A percentile compares a stretch with the other conserved stretches of the same genome.
Evolutionary conservation across 2,113 vertebrate species (phyloP).

Genomic region (Gopherus evgoodei): DNA sequence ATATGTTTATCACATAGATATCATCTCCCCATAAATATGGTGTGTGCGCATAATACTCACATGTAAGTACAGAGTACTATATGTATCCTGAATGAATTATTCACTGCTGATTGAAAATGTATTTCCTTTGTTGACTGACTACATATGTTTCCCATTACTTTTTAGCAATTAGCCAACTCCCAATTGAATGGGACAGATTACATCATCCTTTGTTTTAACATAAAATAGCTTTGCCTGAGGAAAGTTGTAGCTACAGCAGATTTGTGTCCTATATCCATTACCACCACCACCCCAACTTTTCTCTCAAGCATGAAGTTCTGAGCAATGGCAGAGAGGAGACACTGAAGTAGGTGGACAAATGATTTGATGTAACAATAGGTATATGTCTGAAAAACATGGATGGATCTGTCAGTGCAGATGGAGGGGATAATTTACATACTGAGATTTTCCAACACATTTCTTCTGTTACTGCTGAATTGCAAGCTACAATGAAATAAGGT

Average conservation of each 20-base stretch:
- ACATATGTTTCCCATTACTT: neutral
- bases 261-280: neutral
- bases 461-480: neutral
- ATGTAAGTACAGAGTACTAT: neutral
- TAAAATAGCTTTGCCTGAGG: neutral
- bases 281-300: neutral
- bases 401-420: neutral
- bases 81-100: neutral
- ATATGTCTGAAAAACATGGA: neutral
- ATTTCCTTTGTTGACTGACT: neutral
- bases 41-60: neutral
- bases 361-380: neutral
- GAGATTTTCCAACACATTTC: neutral
- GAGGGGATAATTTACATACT: neutral
- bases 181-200: neutral
- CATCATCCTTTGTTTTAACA: neutral
- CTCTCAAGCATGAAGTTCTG: neutral
- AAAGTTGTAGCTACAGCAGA: neutral
- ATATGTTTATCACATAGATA: neutral
- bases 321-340: neutral
- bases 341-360: neutral
- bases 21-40: neutral
- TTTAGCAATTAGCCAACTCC: neutral
- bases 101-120: neutral
- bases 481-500: neutral